phyloP scores from a whole-genome alignment of 2,113 vertebrate species.

The Neolamprologus longior region DNA sequence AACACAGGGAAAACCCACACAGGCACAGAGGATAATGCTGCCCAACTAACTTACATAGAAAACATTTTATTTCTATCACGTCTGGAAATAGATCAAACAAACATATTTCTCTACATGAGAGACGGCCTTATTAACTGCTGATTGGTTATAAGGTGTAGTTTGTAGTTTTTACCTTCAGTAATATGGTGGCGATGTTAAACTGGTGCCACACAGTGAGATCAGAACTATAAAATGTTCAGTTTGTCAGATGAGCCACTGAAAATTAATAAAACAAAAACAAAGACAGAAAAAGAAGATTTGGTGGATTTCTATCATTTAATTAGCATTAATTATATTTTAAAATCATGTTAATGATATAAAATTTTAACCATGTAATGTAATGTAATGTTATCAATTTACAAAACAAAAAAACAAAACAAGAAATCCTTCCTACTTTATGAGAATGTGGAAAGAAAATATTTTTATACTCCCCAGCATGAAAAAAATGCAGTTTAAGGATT shows the following conservation, averaged over 20 bases:
- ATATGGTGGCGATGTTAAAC: neutral
- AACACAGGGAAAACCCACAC: neutral
- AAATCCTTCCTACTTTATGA: neutral
- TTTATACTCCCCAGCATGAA: neutral
- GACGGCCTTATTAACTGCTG: neutral
- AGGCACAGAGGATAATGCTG: neutral
- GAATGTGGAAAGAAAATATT: neutral
- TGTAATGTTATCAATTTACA: neutral
- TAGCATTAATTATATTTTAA: neutral
- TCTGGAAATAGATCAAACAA: neutral
- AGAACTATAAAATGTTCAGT: neutral
- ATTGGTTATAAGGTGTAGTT: neutral
- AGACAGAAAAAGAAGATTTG: neutral
- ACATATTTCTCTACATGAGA: neutral
- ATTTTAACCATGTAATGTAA: neutral
- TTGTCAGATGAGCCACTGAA: neutral
- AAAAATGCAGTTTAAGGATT: neutral
- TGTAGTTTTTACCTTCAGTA: neutral
- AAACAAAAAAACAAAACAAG: neutral
- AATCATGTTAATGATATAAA: neutral
- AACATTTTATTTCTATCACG: neutral
- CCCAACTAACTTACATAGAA: neutral
- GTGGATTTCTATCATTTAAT: neutral
- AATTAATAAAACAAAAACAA: neutral
- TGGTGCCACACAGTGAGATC: neutral